Evolutionary conservation across 2,888 invertebrate genomes (phyloP).

Genomic region (Pristionchus arcanus): DNA sequence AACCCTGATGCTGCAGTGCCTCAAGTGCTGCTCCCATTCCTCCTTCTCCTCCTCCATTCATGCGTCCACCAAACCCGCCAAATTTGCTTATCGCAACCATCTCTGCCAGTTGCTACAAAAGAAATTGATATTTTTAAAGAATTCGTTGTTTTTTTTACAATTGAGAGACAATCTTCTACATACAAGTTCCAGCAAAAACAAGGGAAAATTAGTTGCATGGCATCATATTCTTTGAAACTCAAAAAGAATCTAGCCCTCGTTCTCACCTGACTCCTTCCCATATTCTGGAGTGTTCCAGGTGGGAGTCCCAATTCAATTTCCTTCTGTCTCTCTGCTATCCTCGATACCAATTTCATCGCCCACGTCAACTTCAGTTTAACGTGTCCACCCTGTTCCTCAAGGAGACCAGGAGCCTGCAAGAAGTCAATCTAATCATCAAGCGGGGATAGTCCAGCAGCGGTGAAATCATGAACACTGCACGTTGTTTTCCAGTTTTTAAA

Average conservation of each 20-base stretch:
- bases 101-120: conserved; percentile 6
- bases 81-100: conserved; percentile 48
- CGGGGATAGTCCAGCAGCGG: no score
- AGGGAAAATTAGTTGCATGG: no score
- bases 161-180: no score
- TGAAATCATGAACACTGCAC: no score
- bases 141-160: no score
- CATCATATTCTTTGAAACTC: no score
- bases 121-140: background rate
- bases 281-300: conserved; percentile 66
- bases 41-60: conserved; percentile 41
- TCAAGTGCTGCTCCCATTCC: conserved; percentile 7
- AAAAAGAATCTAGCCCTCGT: no score
- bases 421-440: no score
- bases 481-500: no score
- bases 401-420: conserved; percentile 68
- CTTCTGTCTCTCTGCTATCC: conserved; percentile 61
- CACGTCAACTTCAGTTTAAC: conserved; percentile 79
- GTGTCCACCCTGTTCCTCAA: conserved; percentile 79
- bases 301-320: conserved; percentile 70
- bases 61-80: background rate
- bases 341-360: conserved; percentile 76
- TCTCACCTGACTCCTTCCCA: conserved; percentile 61
- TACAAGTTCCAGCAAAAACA: no score
- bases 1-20: conserved; percentile 27